Evolutionary conservation across 1,140 invertebrate genomes (phyloP), one percentile per base, ranked within the genome.

Genomic region (Ceratosolen fusciceps): DNA sequence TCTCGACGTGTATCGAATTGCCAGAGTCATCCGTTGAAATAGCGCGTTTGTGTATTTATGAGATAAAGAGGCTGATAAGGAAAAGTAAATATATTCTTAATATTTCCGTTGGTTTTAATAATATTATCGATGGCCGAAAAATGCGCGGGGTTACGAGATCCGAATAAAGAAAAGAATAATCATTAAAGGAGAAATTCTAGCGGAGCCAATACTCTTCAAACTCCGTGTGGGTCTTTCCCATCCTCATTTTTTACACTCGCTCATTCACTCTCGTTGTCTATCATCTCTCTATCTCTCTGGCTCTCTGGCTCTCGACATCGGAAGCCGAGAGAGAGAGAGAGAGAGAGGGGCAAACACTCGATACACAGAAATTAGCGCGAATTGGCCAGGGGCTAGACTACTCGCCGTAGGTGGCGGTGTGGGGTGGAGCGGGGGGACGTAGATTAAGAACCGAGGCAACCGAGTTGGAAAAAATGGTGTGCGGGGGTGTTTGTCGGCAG

Each of bases 401-500:
- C 39, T 26, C 4, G n/a, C n/a, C 24, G 60, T 8, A 31, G 16
- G 29, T 31, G 24, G 60, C 24, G 24, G 24, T 4, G n/a, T n/a
- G n/a, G n/a, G 1, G 49, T 21, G 34, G 9, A 10, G 37, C 9
- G 14, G 37, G 29, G 29, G 19, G 24, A 72, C 52, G n/a, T n/a
- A n/a, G n/a, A n/a, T n/a, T n/a, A n/a, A n/a, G n/a, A n/a, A n/a
- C n/a, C 26, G 47, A 47, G 31, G 29, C 49, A 29, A 29, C 19
- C 7, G 47, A 72, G 10, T n/a, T n/a, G 47, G 10, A 16, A 37
- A 29, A 60, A 24, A 1, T 74, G 56, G 79, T 67, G 77, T 81
- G 62, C 70, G 37, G 68, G 81, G 80, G 74, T 89, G 86, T 89
- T 90, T 89, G 82, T 88, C 83, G 84, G 84, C 85, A 85, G 82